Conservation (phyloP, 2,888 invertebrate species). For the Drosophila dives region DNA sequence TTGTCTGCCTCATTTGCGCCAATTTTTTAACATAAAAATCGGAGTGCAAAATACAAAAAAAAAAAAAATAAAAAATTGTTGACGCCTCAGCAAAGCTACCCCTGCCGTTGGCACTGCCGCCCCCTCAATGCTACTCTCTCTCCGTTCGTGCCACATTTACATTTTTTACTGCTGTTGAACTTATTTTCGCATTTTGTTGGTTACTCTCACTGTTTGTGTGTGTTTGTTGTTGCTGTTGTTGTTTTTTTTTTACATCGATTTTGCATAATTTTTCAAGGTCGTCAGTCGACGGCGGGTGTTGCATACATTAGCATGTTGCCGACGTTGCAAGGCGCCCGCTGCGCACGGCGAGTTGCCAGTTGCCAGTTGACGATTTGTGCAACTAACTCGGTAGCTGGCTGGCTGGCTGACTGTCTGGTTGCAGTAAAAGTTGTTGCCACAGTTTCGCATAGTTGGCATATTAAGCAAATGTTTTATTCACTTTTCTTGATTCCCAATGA, state of each 20-base stretch:
- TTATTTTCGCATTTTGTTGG: slow-evolving; percentile 76
- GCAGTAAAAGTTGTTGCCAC: slow-evolving; percentile 72
- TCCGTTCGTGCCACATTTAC: slow-evolving; percentile 76
- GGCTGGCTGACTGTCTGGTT: slow-evolving; percentile 8
- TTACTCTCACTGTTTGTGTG: slow-evolving; percentile 49
- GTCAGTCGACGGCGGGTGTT: slow-evolving; percentile 77
- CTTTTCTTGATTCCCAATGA: slow-evolving; percentile 57
- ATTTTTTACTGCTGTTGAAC: slow-evolving; percentile 76
- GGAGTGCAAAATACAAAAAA: slow-evolving; percentile 54
- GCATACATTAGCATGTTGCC: slow-evolving; percentile 81
- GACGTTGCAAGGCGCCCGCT: slow-evolving; percentile 70
- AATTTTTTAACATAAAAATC: slow-evolving; percentile 79
- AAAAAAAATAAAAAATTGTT: slow-evolving; percentile 41
- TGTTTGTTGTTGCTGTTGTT: slow-evolving; percentile 39
- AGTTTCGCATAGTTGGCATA: slow-evolving; percentile 71
- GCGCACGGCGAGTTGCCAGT: slow-evolving; percentile 28
- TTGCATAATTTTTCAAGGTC: slow-evolving; percentile 84
- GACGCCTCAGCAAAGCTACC: slow-evolving; percentile 36
- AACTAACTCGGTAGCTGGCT: slow-evolving; percentile 43
- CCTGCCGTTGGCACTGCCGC: slow-evolving; percentile 1
- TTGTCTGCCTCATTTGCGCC: slow-evolving; percentile 82
- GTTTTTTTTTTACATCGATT: slow-evolving; percentile 80
- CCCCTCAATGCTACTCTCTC: slow-evolving; percentile 36
- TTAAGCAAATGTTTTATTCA: slow-evolving; percentile 63
- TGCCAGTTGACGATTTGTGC: slow-evolving; percentile 56